phyloP scores from a whole-genome alignment of 2,113 vertebrate genomes.

The Pelobates fuscus region DNA sequence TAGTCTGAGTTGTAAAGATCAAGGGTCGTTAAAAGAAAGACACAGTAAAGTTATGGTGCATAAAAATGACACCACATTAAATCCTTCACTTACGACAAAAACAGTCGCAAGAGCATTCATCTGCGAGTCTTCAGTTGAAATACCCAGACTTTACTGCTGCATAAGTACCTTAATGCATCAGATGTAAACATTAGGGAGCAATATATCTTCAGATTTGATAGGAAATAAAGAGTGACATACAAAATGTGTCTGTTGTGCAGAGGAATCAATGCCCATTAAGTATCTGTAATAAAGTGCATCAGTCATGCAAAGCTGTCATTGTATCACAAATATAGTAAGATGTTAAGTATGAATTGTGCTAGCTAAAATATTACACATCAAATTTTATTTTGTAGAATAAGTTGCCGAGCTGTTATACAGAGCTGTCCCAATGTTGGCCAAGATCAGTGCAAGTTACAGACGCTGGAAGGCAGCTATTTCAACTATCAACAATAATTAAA shows the following conservation, averaged over 20 bases:
- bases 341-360: too few species aligned
- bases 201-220: conserved; percentile 30
- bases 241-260: not conserved
- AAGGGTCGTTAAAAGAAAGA: conserved; percentile 3
- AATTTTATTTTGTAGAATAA: too few species aligned
- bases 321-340: too few species aligned
- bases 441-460: too few species aligned
- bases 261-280: too few species aligned
- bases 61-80: conserved; percentile 39
- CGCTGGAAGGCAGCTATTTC: too few species aligned
- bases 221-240: conserved; percentile 27
- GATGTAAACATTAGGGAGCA: conserved; percentile 13
- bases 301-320: too few species aligned
- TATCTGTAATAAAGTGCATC: too few species aligned
- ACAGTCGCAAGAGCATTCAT: conserved; percentile 39
- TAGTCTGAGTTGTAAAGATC: conserved; percentile 28
- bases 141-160: conserved; percentile 4
- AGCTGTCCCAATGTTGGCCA: too few species aligned
- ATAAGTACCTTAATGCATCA: conserved; percentile 30
- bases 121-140: conserved; percentile 18
- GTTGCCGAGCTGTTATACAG: too few species aligned
- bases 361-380: too few species aligned
- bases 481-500: too few species aligned
- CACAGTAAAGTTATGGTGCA: conserved; percentile 44
- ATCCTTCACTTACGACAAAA: conserved; percentile 39